Evolutionary conservation across 1,140 invertebrate genomes (phyloP).

Genomic region (Lucilia sericata): DNA sequence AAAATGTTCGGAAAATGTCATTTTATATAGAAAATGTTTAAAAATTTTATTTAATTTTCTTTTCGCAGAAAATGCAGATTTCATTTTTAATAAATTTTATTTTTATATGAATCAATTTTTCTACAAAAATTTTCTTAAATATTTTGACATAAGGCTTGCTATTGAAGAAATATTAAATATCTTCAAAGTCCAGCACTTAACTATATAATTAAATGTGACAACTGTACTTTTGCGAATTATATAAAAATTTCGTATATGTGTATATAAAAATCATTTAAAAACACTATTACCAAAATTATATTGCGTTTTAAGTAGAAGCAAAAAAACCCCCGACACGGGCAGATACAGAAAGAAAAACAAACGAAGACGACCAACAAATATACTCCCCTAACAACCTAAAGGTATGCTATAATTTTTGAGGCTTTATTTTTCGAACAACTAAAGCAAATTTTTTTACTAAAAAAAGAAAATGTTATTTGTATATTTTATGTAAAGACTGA

Average conservation of each 20-base stretch:
- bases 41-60: no score
- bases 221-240: background rate
- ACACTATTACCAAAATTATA: background rate
- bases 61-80: no score
- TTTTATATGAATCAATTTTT: no score
- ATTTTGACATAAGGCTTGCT: no score
- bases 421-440: slow-evolving; percentile 12
- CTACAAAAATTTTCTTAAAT: no score
- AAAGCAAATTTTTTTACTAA: background rate
- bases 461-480: background rate
- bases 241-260: background rate
- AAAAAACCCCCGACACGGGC: slow-evolving; percentile 1
- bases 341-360: background rate
- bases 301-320: background rate
- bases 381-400: slow-evolving; percentile 18
- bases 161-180: no score
- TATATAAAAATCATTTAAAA: background rate
- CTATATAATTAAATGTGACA: background rate
- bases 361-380: background rate
- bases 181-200: no score
- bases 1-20: no score
- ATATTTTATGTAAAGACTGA: background rate
- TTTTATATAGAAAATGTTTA: no score
- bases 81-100: no score
- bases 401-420: slow-evolving; percentile 14